phyloP scores from a whole-genome alignment of 2,888 invertebrate species.

The Chloromyia formosa region DNA sequence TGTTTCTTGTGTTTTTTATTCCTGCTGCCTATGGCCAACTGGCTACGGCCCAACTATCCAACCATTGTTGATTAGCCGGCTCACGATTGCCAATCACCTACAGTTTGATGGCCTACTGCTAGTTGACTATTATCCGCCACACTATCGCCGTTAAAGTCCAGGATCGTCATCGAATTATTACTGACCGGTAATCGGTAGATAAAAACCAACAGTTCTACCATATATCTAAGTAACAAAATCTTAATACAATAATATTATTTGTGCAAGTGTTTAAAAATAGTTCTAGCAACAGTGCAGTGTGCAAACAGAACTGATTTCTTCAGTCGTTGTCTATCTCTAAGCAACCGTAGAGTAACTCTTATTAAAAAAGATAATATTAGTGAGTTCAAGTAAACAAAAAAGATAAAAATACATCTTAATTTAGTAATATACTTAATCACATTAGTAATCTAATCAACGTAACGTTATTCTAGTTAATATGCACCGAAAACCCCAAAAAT shows the following conservation, averaged over 20 bases:
- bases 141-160: not conserved
- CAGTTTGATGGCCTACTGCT: conserved; percentile 7
- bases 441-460: conserved; percentile 9
- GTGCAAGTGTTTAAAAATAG: conserved; percentile 33
- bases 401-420: not conserved
- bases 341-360: conserved; percentile 13
- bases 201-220: not conserved
- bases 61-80: not conserved
- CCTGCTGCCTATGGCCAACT: conserved; percentile 29
- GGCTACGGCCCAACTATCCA: conserved; percentile 33
- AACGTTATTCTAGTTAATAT: conserved; percentile 26
- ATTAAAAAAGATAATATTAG: conserved; percentile 22
- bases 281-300: conserved; percentile 3
- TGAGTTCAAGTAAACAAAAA: conserved; percentile 2
- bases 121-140: conserved; percentile 21
- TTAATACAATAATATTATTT: not conserved
- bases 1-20: not conserved
- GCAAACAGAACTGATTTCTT: not conserved
- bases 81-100: not conserved
- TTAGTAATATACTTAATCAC: not conserved
- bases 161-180: conserved; percentile 21
- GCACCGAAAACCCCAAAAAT: conserved; percentile 29
- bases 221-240: conserved; percentile 17
- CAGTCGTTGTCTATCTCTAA: not conserved
- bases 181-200: not conserved